Base-by-base conservation (phyloP, 2,797 vertebrate species). In the Melanotaenia nigrans region DNA sequence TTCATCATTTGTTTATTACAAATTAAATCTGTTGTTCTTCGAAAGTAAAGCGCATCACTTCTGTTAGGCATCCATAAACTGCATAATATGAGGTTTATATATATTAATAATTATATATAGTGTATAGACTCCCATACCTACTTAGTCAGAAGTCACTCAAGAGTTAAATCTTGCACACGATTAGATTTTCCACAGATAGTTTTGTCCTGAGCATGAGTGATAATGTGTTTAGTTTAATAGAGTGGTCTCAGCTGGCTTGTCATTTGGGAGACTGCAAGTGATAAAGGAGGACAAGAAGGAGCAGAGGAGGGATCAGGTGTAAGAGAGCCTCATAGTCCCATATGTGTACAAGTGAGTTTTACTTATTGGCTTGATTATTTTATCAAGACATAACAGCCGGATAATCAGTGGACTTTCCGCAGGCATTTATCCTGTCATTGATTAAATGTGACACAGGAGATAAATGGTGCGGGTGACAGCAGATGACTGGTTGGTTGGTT, bases 261-360 rank as follows among this genome's bases (percentile, higher is more conserved):
- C 47, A 65, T 87, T 76, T 58, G 36, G 33, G 47, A 60, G 32
- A 45, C 72, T 61, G 40, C 53, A 33, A 28, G 69, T 7, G 33
- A 74, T 61, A 32, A 20, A 66, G 42, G 33, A 75, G 40, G 24
- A 33, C 40, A 36, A 62, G 51, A 47, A 30, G 40, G 42, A 49
- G 68, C 28, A 71, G 49, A 71, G 63, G 57, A 82, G 80, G 83
- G 83, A 89, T 88, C 88, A 90, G 91, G 71, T 92, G 90, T 56
- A 20, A 20, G 56, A 57, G 75, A 67, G 59, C 62, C 58, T 68
- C 65, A 54, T 3, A 18, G 56, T n/a, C 70, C 75, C 76, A 63
- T 79, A 60, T 86, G 82, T 82, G 53, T 38, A 69, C 51, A 74
- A 51, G 35, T 30, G 60, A 78, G 51, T 87, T 89, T 83, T 64